Base-by-base conservation (phyloP, 37 sponge, comb jelly and placozoan species). In the Ephydatia muelleri region DNA sequence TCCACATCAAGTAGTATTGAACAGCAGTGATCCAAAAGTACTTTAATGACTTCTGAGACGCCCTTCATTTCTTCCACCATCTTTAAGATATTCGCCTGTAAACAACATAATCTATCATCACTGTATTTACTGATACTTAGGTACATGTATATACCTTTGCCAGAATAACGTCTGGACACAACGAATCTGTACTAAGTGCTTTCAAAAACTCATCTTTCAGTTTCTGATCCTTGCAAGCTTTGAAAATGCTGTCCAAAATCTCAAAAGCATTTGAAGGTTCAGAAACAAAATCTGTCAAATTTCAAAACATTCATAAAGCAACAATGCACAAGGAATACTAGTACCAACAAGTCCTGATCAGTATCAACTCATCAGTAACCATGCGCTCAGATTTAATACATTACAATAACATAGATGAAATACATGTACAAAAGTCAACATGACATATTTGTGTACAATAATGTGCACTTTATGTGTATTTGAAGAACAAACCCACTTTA, bases 1-100 rank as follows among this genome's bases (percentile, higher is more conserved):
- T 80, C 78, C 9, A 74, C 38, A 73, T 94, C 91, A 65, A 88
- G 39, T 37, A 94, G 34, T 70, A 90, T 82, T 12, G 91, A 83
- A 22, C 86, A 88, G n/a, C 82, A 72, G 25, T 80, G 65, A 77
- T 94, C 94, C 83, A 90, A 65, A 9, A 94, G 82, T 12, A 76
- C 74, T 43, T 67, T 87, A 49, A 94, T 65, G 2, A 84, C 82
- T 3, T 94, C 94, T 74, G 88, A 37, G 22, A 94, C 39, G 1
- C 78, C 83, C 64, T 77, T 70, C 16, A 79, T 84, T 67, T 82
- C 35, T 0, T 81, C 80, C 5, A 94, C 38, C 35, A 83, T 84
- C 64, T 40, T 82, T 70, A 90, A 31, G 26, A 90, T 80, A 5
- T 84, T 87, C 30, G 35, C 80, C 89, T 89, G 65, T 2, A 47